Evolutionary conservation across 2,888 invertebrate genomes (phyloP).

Genomic region (Pediacus dermestoides): DNA sequence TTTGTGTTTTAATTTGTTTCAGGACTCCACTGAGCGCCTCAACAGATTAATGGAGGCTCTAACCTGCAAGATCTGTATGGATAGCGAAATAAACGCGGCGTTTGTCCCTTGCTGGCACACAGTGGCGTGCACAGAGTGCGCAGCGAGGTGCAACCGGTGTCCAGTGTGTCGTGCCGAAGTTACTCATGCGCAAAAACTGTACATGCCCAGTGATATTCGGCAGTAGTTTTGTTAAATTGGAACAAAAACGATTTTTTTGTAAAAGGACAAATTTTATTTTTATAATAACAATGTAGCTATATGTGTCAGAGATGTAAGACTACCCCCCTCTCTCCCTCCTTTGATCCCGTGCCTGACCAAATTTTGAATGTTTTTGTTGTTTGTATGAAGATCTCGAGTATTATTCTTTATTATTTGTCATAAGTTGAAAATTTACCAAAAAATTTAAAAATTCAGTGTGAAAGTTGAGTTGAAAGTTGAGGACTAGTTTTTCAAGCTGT

Average conservation of each 20-base stretch:
- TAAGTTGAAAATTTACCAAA: no score
- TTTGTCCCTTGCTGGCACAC: constrained; percentile 89
- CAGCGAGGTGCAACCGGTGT: constrained; percentile 68
- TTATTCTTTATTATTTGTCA: constrained; percentile 9
- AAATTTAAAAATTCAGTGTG: no score
- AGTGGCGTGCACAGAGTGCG: constrained; percentile 75
- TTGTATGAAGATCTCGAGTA: constrained; percentile 16
- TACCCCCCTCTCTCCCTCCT: constrained; percentile 15
- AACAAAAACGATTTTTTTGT: constrained; percentile 2
- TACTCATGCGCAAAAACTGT: constrained; percentile 66
- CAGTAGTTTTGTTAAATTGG: constrained; percentile 31
- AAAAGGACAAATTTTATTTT: constrained; percentile 15
- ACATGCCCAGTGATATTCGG: constrained; percentile 59
- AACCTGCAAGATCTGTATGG: constrained; percentile 87
- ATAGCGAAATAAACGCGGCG: constrained; percentile 74
- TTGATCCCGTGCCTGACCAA: constrained; percentile 1
- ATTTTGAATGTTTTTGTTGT: constrained; percentile 10
- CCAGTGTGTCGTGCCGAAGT: constrained; percentile 73
- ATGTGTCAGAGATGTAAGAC: constrained; percentile 18
- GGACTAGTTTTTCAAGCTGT: no score
- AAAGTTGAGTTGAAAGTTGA: no score
- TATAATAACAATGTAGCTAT: constrained; percentile 12
- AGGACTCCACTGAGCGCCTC: constrained; percentile 56
- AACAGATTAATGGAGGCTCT: constrained; percentile 62
- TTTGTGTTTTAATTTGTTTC: constrained; percentile 35